These are phyloP conservation scores for Lycocerus yunnanus DNA, from an alignment of 2,888 invertebrate genomes.

Conservation along the genomic window DNA sequence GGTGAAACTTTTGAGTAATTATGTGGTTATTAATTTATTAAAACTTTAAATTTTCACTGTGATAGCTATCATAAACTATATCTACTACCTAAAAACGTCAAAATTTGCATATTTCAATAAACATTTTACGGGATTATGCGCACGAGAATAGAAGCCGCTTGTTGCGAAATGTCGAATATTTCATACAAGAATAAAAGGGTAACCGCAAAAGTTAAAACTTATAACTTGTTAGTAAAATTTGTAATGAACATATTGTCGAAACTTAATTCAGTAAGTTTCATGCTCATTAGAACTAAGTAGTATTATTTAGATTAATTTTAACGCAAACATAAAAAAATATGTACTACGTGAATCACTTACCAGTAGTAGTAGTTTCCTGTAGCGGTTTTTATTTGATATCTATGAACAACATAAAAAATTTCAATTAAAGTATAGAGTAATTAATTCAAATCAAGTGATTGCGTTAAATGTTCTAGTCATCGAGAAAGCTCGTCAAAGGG, in stretches of 20 bases:
- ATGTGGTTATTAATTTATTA: neutral
- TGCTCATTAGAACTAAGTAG: neutral
- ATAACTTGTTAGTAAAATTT: neutral
- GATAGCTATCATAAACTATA: neutral
- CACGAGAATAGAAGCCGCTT: neutral
- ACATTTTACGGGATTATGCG: neutral
- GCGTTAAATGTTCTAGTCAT: too few relatives aligned
- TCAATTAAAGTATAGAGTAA: too few relatives aligned
- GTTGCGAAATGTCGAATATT: neutral
- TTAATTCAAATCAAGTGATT: too few relatives aligned
- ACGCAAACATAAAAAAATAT: neutral
- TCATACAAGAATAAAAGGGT: neutral
- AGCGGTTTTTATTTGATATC: too few relatives aligned
- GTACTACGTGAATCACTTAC: too few relatives aligned
- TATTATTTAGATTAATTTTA: neutral
- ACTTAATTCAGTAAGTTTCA: neutral
- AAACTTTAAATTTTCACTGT: neutral
- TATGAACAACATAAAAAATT: too few relatives aligned
- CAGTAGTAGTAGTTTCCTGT: too few relatives aligned
- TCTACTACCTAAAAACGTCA: neutral
- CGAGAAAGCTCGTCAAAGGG: too few relatives aligned
- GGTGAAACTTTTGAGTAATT: neutral
- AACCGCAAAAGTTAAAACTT: neutral
- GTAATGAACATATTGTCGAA: neutral
- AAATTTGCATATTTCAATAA: neutral